Conservation (phyloP, 1,140 invertebrate species). For the Papilio polyxenes region DNA sequence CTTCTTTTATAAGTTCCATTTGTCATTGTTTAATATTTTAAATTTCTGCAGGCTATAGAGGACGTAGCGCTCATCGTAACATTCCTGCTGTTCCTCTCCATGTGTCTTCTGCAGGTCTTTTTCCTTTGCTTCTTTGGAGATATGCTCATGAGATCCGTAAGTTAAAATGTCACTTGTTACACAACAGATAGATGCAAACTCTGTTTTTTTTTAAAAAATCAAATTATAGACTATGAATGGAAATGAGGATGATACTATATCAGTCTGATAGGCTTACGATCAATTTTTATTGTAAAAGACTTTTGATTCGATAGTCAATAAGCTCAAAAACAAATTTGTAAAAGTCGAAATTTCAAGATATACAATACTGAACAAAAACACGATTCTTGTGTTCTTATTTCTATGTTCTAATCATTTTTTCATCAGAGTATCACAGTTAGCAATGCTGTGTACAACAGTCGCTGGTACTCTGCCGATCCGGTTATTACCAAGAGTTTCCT, state of each 20-base stretch:
- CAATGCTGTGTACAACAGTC: conserved; percentile 51
- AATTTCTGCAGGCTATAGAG: conserved; percentile 45
- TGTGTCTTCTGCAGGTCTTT: conserved; percentile 54
- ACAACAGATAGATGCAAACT: no score
- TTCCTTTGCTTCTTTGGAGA: conserved; percentile 59
- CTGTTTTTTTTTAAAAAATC: no score
- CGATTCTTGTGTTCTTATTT: no score
- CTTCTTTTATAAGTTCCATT: background rate
- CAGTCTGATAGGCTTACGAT: no score
- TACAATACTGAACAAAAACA: no score
- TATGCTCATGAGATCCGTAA: conserved; percentile 45
- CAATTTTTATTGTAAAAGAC: no score
- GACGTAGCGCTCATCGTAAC: conserved; percentile 45
- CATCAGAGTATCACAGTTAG: conserved; percentile 47
- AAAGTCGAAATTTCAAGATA: no score
- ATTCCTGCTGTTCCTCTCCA: conserved; percentile 51
- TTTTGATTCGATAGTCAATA: no score
- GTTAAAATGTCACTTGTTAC: background rate
- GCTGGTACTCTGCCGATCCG: conserved; percentile 51
- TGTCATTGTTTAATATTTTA: background rate
- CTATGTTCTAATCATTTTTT: background rate
- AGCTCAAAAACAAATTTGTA: no score
- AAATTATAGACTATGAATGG: no score
- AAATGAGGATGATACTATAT: no score
- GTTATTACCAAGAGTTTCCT: conserved; percentile 48